phyloP scores from a whole-genome alignment of 2,888 invertebrate species.

The Heterodera filipjevi region DNA sequence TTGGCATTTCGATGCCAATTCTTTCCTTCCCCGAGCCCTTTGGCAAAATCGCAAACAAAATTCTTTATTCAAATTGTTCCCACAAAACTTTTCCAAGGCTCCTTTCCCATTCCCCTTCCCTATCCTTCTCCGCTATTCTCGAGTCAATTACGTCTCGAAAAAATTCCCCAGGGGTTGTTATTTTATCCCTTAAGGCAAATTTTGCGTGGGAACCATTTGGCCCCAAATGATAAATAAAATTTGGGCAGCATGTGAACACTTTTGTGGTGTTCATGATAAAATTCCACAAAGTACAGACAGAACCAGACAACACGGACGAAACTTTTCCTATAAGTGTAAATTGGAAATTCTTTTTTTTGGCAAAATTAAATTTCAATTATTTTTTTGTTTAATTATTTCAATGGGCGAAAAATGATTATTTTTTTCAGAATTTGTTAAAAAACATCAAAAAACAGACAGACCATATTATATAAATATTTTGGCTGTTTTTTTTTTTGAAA shows the following conservation, averaged over 20 bases:
- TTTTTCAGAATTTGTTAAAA: no score
- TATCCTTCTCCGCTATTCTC: background rate
- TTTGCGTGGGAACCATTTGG: slow-evolving; percentile 5
- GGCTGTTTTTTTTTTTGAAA: no score
- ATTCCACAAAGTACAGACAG: background rate
- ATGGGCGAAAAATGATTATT: no score
- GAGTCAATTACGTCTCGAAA: slow-evolving; percentile 10
- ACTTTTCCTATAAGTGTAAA: no score
- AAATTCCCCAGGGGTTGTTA: background rate
- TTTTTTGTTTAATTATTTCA: no score
- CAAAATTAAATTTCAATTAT: no score
- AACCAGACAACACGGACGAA: no score
- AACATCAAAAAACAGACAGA: no score
- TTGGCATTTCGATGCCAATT: background rate
- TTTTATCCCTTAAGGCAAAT: background rate
- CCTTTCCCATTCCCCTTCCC: background rate
- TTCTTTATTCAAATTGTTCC: slow-evolving; percentile 8
- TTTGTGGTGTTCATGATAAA: background rate
- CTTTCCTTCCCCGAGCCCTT: background rate
- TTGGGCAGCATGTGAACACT: background rate
- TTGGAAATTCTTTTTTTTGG: no score
- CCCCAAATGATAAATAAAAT: background rate
- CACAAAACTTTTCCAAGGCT: no score
- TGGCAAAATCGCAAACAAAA: background rate
- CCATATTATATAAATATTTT: no score